These are phyloP conservation scores for Meloidogyne floridensis DNA, from an alignment of 1,140 invertebrate genomes.

Conservation along the genomic window DNA sequence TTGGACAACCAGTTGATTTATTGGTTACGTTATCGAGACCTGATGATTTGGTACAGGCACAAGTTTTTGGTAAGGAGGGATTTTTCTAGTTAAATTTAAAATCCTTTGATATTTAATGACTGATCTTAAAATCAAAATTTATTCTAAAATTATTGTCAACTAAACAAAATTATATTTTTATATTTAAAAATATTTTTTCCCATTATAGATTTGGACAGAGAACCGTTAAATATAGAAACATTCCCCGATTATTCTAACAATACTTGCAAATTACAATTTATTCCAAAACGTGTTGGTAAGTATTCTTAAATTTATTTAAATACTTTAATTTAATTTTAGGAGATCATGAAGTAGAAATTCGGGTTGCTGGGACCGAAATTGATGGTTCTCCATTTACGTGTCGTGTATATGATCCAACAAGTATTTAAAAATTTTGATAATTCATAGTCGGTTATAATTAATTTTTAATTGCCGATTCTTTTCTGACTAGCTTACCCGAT, in stretches of 20 bases:
- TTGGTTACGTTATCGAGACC: constrained; percentile 71
- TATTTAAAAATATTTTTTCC: neutral
- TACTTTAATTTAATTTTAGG: constrained; percentile 73
- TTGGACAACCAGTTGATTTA: constrained; percentile 82
- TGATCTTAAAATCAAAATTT: too few species aligned
- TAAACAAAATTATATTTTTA: neutral
- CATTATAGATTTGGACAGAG: constrained; percentile 40
- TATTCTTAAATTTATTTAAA: constrained; percentile 21
- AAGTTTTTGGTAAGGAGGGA: constrained; percentile 22
- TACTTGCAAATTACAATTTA: constrained; percentile 80
- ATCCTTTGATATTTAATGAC: too few species aligned
- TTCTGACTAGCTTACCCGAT: too few species aligned
- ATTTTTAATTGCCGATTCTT: neutral
- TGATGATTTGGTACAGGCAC: constrained; percentile 36
- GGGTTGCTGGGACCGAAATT: constrained; percentile 43
- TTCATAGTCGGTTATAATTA: neutral
- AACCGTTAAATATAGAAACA: constrained; percentile 32
- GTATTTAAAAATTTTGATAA: neutral
- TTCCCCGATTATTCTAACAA: constrained; percentile 32
- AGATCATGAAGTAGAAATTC: constrained; percentile 83
- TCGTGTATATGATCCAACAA: constrained; percentile 86
- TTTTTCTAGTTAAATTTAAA: too few species aligned
- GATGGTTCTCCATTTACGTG: constrained; percentile 68
- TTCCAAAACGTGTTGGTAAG: constrained; percentile 78
- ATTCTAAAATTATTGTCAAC: too few species aligned